These are phyloP conservation scores for Eupleurogrammus muticus DNA, from an alignment of 2,797 vertebrate genomes.

Conservation along the genomic window DNA sequence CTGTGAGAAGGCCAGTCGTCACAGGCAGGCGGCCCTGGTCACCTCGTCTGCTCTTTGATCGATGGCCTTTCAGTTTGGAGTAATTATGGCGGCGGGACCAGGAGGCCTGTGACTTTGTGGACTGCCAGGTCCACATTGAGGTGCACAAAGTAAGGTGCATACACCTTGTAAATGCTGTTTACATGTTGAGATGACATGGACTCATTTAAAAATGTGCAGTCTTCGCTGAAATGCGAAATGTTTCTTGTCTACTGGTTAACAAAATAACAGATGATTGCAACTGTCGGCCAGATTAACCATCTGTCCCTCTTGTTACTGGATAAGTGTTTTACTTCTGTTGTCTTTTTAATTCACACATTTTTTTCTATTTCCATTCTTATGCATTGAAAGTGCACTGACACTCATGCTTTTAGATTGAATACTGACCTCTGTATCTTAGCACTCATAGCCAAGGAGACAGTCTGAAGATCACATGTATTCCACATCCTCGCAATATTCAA, in stretches of 20 bases:
- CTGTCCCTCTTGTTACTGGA: too few relatives aligned
- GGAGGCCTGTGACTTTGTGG: conserved; percentile 48
- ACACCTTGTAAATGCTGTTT: conserved; percentile 11
- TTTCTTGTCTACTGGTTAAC: not conserved
- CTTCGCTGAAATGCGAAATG: conserved; percentile 24
- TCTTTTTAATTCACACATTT: not conserved
- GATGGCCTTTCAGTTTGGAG: conserved; percentile 76
- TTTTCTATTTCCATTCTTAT: conserved; percentile 5
- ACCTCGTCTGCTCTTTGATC: conserved; percentile 77
- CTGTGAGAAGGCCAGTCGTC: conserved; percentile 62
- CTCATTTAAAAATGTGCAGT: conserved; percentile 8
- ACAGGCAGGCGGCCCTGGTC: conserved; percentile 63
- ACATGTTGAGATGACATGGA: conserved; percentile 3
- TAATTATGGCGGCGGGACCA: conserved; percentile 70
- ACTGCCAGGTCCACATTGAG: conserved; percentile 15
- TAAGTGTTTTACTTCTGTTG: not conserved
- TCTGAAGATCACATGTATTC: too few relatives aligned
- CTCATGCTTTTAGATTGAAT: too few relatives aligned
- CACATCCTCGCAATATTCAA: not conserved
- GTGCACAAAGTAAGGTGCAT: conserved; percentile 1
- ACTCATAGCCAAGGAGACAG: too few relatives aligned
- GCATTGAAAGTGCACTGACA: not conserved
- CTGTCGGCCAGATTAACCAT: not conserved
- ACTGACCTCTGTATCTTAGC: too few relatives aligned
- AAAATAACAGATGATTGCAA: not conserved